Evolutionary conservation across 1,140 invertebrate genomes (phyloP).

Genomic region (Ylistrum balloti): DNA sequence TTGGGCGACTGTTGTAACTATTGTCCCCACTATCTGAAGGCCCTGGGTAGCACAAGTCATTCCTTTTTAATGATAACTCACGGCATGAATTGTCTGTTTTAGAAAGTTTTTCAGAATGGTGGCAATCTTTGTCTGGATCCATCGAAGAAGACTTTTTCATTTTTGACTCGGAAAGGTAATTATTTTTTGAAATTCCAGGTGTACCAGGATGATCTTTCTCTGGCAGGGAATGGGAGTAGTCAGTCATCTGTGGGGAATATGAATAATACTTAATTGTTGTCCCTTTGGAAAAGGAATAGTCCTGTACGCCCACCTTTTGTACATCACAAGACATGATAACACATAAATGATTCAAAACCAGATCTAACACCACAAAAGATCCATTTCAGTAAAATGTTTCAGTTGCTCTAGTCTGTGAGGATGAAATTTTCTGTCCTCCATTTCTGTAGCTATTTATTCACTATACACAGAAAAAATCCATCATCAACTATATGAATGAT

Average conservation of each 20-base stretch:
- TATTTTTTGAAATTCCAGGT: neutral
- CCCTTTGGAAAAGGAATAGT: too few relatives aligned
- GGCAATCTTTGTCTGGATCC: neutral
- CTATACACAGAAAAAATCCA: too few relatives aligned
- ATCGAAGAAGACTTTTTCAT: neutral
- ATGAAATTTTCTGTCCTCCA: too few relatives aligned
- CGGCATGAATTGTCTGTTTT: neutral
- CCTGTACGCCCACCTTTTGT: too few relatives aligned
- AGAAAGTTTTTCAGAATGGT: neutral
- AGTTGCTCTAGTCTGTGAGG: too few relatives aligned
- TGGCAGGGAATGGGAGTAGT: neutral
- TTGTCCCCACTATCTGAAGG: neutral
- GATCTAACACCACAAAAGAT: too few relatives aligned
- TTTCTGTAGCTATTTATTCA: too few relatives aligned
- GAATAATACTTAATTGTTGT: too few relatives aligned
- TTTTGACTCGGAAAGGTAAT: neutral
- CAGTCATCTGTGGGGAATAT: neutral
- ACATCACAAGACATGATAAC: too few relatives aligned
- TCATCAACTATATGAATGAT: too few relatives aligned
- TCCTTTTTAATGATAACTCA: neutral
- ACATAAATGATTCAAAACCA: too few relatives aligned
- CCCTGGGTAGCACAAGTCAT: constrained; percentile 41
- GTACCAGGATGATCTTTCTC: neutral
- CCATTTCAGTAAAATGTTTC: too few relatives aligned
- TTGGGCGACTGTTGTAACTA: neutral